These are phyloP conservation scores for Noctuana brunneofusca DNA, from an alignment of 2,888 invertebrate species.

Conservation along the genomic window DNA sequence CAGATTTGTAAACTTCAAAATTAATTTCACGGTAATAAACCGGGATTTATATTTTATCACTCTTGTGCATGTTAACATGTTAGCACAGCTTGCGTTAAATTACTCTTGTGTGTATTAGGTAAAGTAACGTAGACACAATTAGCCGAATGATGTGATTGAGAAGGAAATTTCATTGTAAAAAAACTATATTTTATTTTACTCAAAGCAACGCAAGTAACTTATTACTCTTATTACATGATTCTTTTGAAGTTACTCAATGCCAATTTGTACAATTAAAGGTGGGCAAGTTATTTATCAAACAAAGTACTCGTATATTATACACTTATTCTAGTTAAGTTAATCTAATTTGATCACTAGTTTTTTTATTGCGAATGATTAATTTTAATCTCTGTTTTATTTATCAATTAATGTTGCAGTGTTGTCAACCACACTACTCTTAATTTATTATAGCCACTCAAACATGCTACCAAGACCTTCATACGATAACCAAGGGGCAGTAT, in stretches of 20 bases:
- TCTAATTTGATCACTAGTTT: not conserved
- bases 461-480: constrained; percentile 35
- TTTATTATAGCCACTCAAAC: not conserved
- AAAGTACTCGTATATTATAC: not conserved
- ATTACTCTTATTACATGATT: too few species aligned
- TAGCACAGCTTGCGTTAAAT: not conserved
- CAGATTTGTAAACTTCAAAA: not conserved
- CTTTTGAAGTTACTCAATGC: not conserved
- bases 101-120: not conserved
- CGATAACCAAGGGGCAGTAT: constrained; percentile 38
- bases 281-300: too few species aligned
- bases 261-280: not conserved
- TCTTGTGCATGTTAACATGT: not conserved
- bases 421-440: constrained; percentile 11
- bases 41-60: not conserved
- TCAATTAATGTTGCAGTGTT: constrained; percentile 17
- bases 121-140: not conserved
- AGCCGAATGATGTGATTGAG: too few species aligned
- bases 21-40: not conserved
- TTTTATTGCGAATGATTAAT: not conserved
- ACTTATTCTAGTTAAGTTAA: too few species aligned
- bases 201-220: too few species aligned
- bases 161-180: too few species aligned
- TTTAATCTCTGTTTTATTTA: not conserved
- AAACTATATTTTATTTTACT: too few species aligned